A percentile compares a stretch with the other conserved stretches of the same genome.
Conservation (phyloP, 2,888 invertebrate species). For the Hydraecia micacea region DNA sequence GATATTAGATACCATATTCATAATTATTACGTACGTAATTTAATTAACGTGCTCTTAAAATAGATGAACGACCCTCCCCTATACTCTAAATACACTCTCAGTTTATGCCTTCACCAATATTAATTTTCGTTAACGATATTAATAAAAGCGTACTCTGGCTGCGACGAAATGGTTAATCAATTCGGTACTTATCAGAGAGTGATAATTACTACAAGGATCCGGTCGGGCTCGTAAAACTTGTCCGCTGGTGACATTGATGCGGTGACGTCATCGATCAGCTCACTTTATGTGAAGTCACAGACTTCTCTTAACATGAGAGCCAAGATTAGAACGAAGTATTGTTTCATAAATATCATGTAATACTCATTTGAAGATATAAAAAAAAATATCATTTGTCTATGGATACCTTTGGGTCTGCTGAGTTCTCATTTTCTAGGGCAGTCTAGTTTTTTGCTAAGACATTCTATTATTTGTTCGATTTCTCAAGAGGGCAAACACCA, state of each 20-base stretch:
- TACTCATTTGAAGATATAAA: neutral
- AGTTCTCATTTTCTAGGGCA: neutral
- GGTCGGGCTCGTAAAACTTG: conserved; percentile 48
- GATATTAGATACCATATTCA: neutral
- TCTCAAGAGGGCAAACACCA: neutral
- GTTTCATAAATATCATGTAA: neutral
- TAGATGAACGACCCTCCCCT: neutral
- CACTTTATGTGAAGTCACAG: conserved; percentile 24
- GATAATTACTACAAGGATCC: conserved; percentile 57
- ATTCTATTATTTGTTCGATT: neutral
- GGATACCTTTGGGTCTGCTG: neutral
- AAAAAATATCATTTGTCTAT: neutral
- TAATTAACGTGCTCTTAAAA: neutral
- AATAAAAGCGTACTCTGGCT: conserved; percentile 30
- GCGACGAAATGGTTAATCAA: conserved; percentile 39
- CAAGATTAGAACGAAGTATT: neutral
- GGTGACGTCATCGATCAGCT: conserved; percentile 44
- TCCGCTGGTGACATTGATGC: conserved; percentile 37
- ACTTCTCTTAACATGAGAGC: neutral
- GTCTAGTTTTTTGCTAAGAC: neutral
- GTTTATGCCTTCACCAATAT: conserved; percentile 26
- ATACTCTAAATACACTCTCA: conserved; percentile 2
- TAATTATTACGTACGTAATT: conserved; percentile 1
- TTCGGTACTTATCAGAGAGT: conserved; percentile 40
- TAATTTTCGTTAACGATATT: conserved; percentile 33